A percentile compares a stretch with the other conserved stretches of the same genome.
phyloP scores from a whole-genome alignment of 2,888 invertebrate genomes.

The Mactromeris polynyma region DNA sequence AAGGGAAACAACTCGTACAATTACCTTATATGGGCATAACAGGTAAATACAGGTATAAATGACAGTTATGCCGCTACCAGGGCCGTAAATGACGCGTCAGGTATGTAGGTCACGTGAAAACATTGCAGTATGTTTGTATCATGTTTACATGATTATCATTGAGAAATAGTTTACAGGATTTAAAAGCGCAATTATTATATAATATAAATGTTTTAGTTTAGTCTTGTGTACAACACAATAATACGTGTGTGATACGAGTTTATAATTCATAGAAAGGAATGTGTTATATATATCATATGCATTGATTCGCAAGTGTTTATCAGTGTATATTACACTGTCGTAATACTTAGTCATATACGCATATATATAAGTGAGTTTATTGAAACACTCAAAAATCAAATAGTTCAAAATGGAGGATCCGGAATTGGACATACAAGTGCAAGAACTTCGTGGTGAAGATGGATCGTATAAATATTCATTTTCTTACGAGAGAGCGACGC shows the following conservation, averaged over 20 bases:
- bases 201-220: neutral
- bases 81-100: conserved; percentile 67
- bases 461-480: conserved; percentile 81
- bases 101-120: conserved; percentile 67
- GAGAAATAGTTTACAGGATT: conserved; percentile 14
- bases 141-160: conserved; percentile 48
- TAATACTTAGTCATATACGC: neutral
- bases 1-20: conserved; percentile 54
- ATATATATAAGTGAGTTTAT: neutral
- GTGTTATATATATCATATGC: neutral
- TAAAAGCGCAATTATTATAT: neutral
- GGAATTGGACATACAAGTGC: conserved; percentile 72
- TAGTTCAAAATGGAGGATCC: conserved; percentile 59
- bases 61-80: conserved; percentile 51
- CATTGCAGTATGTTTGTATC: conserved; percentile 36
- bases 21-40: conserved; percentile 45
- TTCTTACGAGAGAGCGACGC: conserved; percentile 82
- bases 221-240: neutral
- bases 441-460: conserved; percentile 72
- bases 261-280: neutral
- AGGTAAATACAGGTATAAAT: conserved; percentile 46
- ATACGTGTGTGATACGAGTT: neutral
- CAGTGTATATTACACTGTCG: neutral
- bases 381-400: neutral
- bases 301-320: neutral